These are phyloP conservation scores for Eupithecia inturbata DNA, from an alignment of 2,888 invertebrate species.

Conservation along the genomic window DNA sequence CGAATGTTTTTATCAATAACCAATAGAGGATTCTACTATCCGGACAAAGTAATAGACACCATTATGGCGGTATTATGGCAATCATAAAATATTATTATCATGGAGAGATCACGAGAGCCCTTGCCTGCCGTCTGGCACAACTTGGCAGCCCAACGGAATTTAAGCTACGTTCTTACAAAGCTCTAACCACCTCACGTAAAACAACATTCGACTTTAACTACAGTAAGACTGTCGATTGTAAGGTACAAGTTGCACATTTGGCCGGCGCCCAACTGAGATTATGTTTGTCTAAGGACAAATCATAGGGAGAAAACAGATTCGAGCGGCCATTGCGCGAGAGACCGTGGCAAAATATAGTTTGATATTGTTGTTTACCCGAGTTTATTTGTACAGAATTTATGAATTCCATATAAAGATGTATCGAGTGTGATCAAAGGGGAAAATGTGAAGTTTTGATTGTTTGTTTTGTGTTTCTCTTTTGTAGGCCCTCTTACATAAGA, in stretches of 20 bases:
- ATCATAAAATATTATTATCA: constrained; percentile 79
- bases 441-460: constrained; percentile 35
- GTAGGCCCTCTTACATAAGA: neutral
- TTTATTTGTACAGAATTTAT: constrained; percentile 54
- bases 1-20: constrained; percentile 43
- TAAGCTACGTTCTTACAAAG: constrained; percentile 68
- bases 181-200: constrained; percentile 23
- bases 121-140: too few species aligned
- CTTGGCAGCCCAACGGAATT: constrained; percentile 68
- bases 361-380: constrained; percentile 65
- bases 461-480: neutral
- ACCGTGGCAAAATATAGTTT: constrained; percentile 66
- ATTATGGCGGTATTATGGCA: constrained; percentile 61
- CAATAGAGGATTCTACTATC: constrained; percentile 41
- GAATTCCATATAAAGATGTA: constrained; percentile 45
- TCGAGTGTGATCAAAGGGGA: constrained; percentile 48
- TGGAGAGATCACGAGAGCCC: constrained; percentile 61
- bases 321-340: constrained; percentile 69
- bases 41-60: constrained; percentile 54
- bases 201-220: constrained; percentile 49
- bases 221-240: constrained; percentile 42
- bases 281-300: constrained; percentile 79
- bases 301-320: constrained; percentile 82
- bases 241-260: constrained; percentile 74
- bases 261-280: constrained; percentile 79